A percentile compares a stretch with the other conserved stretches of the same genome.
These are phyloP conservation scores for Tridacna crocea DNA, from an alignment of 2,888 invertebrate genomes.

Conservation along the genomic window DNA sequence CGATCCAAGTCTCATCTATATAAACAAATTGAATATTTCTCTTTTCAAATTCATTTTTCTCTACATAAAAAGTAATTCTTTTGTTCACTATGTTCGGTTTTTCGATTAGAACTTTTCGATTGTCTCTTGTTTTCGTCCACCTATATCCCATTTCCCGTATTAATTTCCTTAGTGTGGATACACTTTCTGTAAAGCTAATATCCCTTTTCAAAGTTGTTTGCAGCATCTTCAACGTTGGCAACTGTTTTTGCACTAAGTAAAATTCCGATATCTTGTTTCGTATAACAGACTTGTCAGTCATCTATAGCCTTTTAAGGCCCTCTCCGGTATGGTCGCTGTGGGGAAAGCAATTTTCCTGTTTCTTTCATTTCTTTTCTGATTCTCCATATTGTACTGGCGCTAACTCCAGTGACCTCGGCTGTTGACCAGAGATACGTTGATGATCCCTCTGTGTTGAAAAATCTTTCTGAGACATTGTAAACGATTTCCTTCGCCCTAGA, in stretches of 20 bases:
- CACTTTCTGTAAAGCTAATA: slow-evolving; percentile 23
- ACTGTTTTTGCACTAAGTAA: slow-evolving; percentile 23
- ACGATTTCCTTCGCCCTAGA: background rate
- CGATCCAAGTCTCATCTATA: slow-evolving; percentile 46
- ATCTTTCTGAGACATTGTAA: slow-evolving; percentile 1
- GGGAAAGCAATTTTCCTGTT: background rate
- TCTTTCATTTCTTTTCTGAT: background rate
- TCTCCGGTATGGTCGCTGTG: background rate
- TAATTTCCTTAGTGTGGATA: background rate
- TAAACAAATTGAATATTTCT: slow-evolving; percentile 27
- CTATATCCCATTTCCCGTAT: slow-evolving; percentile 15
- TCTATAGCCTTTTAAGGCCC: slow-evolving; percentile 19
- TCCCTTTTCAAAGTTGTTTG: too few relatives aligned
- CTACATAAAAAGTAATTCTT: slow-evolving; percentile 17
- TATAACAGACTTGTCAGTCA: slow-evolving; percentile 14
- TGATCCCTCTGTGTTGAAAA: background rate
- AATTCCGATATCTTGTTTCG: slow-evolving; percentile 22
- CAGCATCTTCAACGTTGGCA: slow-evolving; percentile 11
- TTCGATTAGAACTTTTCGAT: slow-evolving; percentile 34
- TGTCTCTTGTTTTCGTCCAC: slow-evolving; percentile 30
- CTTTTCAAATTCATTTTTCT: slow-evolving; percentile 25
- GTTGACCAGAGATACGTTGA: background rate
- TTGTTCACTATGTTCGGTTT: slow-evolving; percentile 9
- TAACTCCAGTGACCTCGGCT: background rate
- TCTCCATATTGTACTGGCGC: background rate